A percentile compares a stretch with the other conserved stretches of the same genome.
Conservation (phyloP, 2,113 vertebrate species). For the Sula dactylatra region DNA sequence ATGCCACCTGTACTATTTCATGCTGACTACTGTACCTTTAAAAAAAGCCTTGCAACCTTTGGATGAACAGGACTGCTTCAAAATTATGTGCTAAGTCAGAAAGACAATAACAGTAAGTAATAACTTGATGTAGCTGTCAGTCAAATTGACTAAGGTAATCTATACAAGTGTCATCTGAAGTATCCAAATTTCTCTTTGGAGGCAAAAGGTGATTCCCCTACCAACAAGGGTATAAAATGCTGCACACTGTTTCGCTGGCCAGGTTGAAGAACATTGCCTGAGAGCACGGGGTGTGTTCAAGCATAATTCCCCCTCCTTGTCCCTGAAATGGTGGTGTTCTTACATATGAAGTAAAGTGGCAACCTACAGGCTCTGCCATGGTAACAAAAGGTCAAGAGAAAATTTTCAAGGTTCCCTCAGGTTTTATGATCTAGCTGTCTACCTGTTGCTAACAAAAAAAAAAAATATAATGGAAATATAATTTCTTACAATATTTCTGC, state of each 20-base stretch:
- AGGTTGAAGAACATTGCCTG: neutral
- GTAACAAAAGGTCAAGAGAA: neutral
- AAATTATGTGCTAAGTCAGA: neutral
- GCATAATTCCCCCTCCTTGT: neutral
- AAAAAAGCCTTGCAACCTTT: neutral
- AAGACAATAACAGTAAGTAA: neutral
- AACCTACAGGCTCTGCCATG: neutral
- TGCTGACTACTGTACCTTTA: neutral
- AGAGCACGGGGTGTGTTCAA: neutral
- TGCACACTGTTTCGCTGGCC: fast-evolving
- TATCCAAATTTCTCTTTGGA: neutral
- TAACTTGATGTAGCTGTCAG: neutral
- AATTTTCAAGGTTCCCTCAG: neutral
- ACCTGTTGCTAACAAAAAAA: neutral
- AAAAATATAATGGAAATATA: neutral
- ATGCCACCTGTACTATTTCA: neutral
- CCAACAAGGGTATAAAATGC: neutral
- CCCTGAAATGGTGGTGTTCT: neutral
- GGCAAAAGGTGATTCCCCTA: neutral
- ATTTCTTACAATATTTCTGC: neutral
- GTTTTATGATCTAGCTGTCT: neutral
- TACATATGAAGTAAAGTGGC: neutral
- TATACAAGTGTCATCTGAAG: neutral
- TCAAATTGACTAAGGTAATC: neutral
- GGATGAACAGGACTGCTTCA: neutral